phyloP scores from a whole-genome alignment of 2,113 vertebrate species.

The Calidris pygmaea region DNA sequence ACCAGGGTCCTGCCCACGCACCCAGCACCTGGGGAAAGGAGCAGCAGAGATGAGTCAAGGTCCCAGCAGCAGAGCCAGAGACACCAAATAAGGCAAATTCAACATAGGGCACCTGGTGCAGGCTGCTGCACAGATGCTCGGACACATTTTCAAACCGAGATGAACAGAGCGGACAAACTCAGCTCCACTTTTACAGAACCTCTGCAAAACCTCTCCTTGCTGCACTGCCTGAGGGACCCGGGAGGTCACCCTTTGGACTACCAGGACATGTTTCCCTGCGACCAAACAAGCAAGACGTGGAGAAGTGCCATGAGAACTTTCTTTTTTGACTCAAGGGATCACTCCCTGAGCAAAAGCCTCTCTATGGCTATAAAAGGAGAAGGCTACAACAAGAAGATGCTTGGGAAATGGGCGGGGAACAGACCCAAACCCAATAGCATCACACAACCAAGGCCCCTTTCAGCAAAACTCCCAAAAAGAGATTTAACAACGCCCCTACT shows the following conservation, averaged over 20 bases:
- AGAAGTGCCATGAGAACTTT: background rate
- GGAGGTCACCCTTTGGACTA: background rate
- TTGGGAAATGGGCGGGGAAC: background rate
- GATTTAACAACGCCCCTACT: background rate
- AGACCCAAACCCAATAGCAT: slow-evolving; percentile 13
- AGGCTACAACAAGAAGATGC: background rate
- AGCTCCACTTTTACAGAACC: background rate
- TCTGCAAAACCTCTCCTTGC: background rate
- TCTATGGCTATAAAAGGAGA: background rate
- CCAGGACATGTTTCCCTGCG: background rate
- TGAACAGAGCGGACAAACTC: background rate
- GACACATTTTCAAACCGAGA: background rate
- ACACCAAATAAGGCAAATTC: background rate
- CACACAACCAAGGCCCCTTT: background rate
- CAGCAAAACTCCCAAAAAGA: background rate
- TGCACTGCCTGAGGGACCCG: background rate
- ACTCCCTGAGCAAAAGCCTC: accelerated
- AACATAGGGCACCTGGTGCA: accelerated
- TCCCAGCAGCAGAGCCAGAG: background rate
- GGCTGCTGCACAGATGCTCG: background rate
- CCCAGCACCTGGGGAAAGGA: background rate
- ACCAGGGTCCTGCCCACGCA: accelerated
- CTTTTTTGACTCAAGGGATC: background rate
- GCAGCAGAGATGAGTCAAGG: background rate
- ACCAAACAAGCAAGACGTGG: background rate